phyloP scores from a whole-genome alignment of 2,888 invertebrate genomes.

The Stenolophus ochropezus region DNA sequence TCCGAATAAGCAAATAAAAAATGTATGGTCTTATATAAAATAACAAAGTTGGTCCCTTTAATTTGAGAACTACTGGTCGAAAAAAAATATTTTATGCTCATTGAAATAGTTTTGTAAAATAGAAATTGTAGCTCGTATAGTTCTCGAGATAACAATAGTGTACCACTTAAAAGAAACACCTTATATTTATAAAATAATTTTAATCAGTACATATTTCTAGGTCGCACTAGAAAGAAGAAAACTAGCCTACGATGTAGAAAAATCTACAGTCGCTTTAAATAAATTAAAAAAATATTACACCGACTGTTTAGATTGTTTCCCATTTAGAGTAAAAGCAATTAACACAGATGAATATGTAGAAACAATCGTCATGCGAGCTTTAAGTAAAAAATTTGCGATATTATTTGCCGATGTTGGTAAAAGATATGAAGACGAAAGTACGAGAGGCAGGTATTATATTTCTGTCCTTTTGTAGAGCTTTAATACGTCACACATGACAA shows the following conservation, averaged over 20 bases:
- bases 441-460: conserved; percentile 74
- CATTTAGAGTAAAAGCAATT: conserved; percentile 78
- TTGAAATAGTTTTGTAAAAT: too few relatives aligned
- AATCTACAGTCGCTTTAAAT: conserved; percentile 78
- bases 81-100: too few relatives aligned
- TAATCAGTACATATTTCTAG: neutral
- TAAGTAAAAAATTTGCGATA: conserved; percentile 76
- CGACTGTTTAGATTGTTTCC: conserved; percentile 79
- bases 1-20: too few relatives aligned
- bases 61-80: too few relatives aligned
- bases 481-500: too few relatives aligned
- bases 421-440: conserved; percentile 77
- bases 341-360: conserved; percentile 74
- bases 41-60: too few relatives aligned
- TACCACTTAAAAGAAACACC: too few relatives aligned
- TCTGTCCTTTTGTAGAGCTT: neutral
- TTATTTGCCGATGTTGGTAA: conserved; percentile 77
- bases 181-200: neutral
- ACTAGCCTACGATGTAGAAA: conserved; percentile 82
- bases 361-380: conserved; percentile 79
- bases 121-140: too few relatives aligned
- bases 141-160: too few relatives aligned
- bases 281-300: conserved; percentile 82
- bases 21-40: too few relatives aligned
- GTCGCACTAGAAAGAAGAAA: conserved; percentile 79